phyloP scores from a whole-genome alignment of 1,140 invertebrate species.

The Rhopalosiphum maidis region DNA sequence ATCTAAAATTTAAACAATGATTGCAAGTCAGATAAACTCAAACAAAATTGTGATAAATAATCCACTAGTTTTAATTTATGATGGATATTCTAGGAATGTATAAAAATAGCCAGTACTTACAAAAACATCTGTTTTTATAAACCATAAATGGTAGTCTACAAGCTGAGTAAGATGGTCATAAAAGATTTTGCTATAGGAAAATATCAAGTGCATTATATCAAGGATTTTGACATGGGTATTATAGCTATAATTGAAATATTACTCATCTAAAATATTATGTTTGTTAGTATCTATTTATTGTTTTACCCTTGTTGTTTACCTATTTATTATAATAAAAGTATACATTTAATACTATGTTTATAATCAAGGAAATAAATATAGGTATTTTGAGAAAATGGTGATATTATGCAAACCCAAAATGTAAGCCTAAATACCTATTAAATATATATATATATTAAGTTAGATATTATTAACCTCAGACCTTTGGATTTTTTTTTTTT shows the following conservation, averaged over 20 bases:
- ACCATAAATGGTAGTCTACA: neutral
- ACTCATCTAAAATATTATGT: neutral
- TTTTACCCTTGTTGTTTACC: neutral
- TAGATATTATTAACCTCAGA: too few relatives aligned
- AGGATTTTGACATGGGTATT: neutral
- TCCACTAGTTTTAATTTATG: neutral
- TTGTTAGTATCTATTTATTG: neutral
- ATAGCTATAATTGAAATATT: neutral
- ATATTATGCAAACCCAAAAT: neutral
- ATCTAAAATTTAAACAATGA: neutral
- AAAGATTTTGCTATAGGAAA: neutral
- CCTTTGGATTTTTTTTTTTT: too few relatives aligned
- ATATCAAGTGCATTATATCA: neutral
- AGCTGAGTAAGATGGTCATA: neutral
- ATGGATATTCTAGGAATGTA: neutral
- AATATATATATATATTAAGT: too few relatives aligned
- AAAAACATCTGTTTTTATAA: constrained; percentile 15
- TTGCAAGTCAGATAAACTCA: neutral
- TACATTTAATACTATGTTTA: neutral
- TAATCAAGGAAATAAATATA: neutral
- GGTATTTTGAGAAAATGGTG: neutral
- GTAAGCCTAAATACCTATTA: too few relatives aligned
- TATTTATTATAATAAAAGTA: neutral
- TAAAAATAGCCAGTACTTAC: neutral
- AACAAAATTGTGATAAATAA: neutral